Conservation (phyloP, 2,797 vertebrate genomes). For the Phoebastria nigripes region DNA sequence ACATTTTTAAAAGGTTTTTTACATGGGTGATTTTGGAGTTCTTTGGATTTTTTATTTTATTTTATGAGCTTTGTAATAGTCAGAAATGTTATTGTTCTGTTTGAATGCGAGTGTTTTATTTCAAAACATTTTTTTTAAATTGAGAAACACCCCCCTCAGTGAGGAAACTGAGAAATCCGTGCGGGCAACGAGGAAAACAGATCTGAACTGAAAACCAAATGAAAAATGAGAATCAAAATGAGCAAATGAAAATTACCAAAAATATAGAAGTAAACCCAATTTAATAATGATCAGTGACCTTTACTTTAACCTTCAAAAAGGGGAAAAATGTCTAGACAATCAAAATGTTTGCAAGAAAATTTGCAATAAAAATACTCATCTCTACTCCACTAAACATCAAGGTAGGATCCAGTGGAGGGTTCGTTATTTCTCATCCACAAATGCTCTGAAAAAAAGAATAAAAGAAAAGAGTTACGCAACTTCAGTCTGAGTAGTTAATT, state of each 20-base stretch:
- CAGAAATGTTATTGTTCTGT: neutral
- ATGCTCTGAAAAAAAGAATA: neutral
- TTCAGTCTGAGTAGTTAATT: neutral
- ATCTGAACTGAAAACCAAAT: neutral
- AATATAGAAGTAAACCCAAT: neutral
- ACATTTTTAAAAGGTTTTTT: rapidly evolving
- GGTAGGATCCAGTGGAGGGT: neutral
- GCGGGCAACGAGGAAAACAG: neutral
- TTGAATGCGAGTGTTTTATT: neutral
- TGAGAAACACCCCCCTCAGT: neutral
- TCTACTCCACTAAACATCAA: neutral
- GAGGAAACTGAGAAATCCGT: neutral
- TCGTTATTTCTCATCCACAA: neutral
- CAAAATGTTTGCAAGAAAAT: neutral
- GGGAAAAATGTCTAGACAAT: neutral
- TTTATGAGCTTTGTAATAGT: neutral
- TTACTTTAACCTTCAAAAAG: neutral
- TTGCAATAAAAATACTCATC: neutral
- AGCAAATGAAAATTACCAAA: neutral
- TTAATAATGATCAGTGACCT: neutral
- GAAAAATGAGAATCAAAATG: neutral
- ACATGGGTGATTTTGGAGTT: neutral
- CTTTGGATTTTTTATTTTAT: neutral
- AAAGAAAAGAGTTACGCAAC: neutral
- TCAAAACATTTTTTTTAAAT: neutral